Evolutionary conservation across 2,797 vertebrate genomes (phyloP).

Genomic region (Pseudotriccus pelzelni): DNA sequence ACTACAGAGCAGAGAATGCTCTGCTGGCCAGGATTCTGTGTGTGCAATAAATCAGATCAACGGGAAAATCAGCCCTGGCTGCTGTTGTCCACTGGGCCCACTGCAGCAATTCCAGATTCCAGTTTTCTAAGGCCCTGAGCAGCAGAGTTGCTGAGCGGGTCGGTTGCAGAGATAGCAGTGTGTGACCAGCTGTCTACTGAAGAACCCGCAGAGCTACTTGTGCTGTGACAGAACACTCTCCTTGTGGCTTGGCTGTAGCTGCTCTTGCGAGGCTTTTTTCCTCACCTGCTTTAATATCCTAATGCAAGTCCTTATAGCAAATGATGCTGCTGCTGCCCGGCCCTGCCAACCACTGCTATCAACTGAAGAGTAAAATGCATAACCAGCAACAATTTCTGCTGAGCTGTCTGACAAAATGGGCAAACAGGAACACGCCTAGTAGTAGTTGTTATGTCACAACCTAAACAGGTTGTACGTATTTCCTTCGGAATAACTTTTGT

Average conservation of each 20-base stretch:
- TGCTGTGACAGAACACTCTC: background rate
- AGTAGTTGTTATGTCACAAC: background rate
- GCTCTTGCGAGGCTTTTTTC: background rate
- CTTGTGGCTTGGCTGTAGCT: background rate
- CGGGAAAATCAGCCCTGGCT: background rate
- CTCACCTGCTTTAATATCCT: background rate
- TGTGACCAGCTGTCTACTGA: background rate
- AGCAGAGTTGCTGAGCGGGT: background rate
- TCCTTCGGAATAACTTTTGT: background rate
- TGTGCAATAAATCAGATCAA: background rate
- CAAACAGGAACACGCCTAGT: background rate
- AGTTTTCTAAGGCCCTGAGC: background rate
- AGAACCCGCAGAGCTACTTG: background rate
- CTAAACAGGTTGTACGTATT: background rate
- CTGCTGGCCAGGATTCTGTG: background rate
- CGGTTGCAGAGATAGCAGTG: background rate
- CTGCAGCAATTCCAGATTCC: background rate
- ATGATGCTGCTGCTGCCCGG: background rate
- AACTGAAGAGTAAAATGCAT: background rate
- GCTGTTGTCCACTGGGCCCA: background rate
- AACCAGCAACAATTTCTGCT: background rate
- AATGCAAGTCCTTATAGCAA: background rate
- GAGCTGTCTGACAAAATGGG: background rate
- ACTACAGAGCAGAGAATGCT: background rate
- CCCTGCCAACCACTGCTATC: background rate